These are phyloP conservation scores for Syngnathoides biaculeatus DNA, from an alignment of 2,113 vertebrate genomes.

Conservation along the genomic window DNA sequence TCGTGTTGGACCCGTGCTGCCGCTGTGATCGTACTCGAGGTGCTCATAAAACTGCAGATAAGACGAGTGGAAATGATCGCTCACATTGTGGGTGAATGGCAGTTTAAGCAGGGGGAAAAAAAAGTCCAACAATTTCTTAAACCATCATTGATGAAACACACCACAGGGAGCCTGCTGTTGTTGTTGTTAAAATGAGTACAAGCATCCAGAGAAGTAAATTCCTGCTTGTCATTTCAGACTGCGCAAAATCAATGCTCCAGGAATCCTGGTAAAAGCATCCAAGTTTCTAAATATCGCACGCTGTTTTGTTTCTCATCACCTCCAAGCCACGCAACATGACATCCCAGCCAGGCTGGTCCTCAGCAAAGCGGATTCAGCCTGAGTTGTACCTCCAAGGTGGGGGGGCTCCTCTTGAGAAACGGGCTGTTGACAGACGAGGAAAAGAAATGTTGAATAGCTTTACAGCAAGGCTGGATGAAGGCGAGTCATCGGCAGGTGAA, in stretches of 20 bases:
- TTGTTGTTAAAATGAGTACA: slow-evolving; percentile 5
- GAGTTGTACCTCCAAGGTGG: slow-evolving; percentile 6
- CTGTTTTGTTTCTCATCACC: slow-evolving; percentile 32
- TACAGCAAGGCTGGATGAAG: slow-evolving; percentile 16
- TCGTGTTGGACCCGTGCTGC: slow-evolving; percentile 7
- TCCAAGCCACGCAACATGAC: slow-evolving; percentile 20
- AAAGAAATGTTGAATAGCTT: slow-evolving; percentile 16
- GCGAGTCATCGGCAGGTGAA: slow-evolving; percentile 50
- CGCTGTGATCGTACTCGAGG: slow-evolving; percentile 11
- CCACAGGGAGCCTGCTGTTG: background rate
- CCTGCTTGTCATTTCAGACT: background rate
- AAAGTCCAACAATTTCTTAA: slow-evolving; percentile 6
- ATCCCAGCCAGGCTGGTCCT: slow-evolving; percentile 15
- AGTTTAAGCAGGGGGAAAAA: slow-evolving; percentile 10
- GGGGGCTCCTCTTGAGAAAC: slow-evolving; percentile 6
- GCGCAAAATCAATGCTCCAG: background rate
- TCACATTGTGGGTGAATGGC: slow-evolving; percentile 5
- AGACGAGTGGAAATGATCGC: slow-evolving; percentile 24
- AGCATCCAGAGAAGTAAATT: slow-evolving; percentile 5
- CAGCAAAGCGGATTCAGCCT: slow-evolving; percentile 28
- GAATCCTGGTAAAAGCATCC: slow-evolving; percentile 11
- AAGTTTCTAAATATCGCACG: slow-evolving; percentile 8
- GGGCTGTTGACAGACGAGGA: background rate
- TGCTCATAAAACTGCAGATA: slow-evolving; percentile 48
- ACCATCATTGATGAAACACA: background rate